Base-by-base conservation (phyloP, 1,140 invertebrate genomes). In the Potamilus streckersoni region DNA sequence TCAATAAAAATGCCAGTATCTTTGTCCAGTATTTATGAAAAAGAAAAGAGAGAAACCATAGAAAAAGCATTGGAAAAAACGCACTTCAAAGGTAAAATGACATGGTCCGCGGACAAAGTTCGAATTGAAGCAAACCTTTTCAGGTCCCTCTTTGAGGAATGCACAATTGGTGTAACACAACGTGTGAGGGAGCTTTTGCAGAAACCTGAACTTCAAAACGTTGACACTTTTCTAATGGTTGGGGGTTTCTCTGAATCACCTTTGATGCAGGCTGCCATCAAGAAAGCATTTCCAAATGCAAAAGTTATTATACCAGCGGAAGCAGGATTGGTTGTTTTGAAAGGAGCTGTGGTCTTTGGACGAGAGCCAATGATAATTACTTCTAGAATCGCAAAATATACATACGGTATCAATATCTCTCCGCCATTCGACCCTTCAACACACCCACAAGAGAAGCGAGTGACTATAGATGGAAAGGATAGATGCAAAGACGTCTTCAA, bases 281-380 rank as follows among this genome's bases (percentile, higher is more conserved):
- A 62, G 23, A 62, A n/a, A n/a, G 4, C 19, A n/a, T 62, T 62
- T 23, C 19, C 19, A 12, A 6, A 62, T 62, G 19, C 23, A n/a
- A 62, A 62, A 14, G 14, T 62, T 23, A 23, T 62, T 23, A 62
- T 62, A 62, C 61, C 61, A n/a, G 61, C 61, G 0, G 61, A 68
- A 1, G 31, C 66, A 3, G 66, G 59, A 23, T 23, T 68, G 14
- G 66, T 49, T 68, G 31, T 68, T 14, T 38, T 68, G 31, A 68
- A 68, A 68, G 66, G 66, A 8, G 66, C 66, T 14, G 66, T 68
- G 14, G 55, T 68, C 20, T 68, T 14, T 67, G 66, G 66, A 38
- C 82, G 81, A 20, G 61, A 58, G 13, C 82, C 82, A 17, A 72
- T 74, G 16, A 69, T 73, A 11, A 81, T 83, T 56, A 63, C 73